A percentile compares a stretch with the other conserved stretches of the same genome.
Conservation (phyloP, 1,140 invertebrate species). For the Macrosteles quadrilineatus region DNA sequence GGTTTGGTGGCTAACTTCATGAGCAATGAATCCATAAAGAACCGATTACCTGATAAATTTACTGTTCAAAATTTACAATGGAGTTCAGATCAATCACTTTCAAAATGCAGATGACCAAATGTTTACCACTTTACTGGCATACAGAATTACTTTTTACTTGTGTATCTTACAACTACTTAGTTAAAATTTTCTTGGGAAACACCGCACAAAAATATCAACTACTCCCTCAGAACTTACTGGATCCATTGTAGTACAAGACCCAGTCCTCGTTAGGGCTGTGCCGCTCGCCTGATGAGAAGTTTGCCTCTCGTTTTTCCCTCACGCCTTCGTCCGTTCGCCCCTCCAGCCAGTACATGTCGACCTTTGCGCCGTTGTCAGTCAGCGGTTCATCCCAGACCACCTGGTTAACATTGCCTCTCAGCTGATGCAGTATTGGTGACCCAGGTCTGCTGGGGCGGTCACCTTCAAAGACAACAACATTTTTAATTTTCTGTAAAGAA, state of each 20-base stretch:
- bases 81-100: too few relatives aligned
- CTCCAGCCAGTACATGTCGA: conserved; percentile 63
- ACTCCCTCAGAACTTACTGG: conserved; percentile 58
- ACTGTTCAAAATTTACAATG: too few relatives aligned
- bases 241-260: conserved; percentile 78
- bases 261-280: conserved; percentile 57
- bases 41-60: too few relatives aligned
- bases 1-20: too few relatives aligned
- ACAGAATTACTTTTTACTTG: too few relatives aligned
- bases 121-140: too few relatives aligned
- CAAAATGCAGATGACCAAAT: too few relatives aligned
- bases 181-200: too few relatives aligned
- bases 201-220: too few relatives aligned
- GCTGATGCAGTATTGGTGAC: conserved; percentile 62
- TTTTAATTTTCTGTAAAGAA: too few relatives aligned
- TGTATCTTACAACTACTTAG: too few relatives aligned
- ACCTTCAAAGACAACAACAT: conserved; percentile 51
- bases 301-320: conserved; percentile 41
- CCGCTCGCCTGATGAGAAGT: conserved; percentile 29
- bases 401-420: conserved; percentile 66
- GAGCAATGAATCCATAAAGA: too few relatives aligned
- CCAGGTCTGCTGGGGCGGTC: conserved; percentile 68
- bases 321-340: conserved; percentile 41
- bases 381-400: conserved; percentile 68
- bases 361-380: conserved; percentile 63